phyloP scores from a whole-genome alignment of 2,797 vertebrate genomes.

The Microtus obscurus region DNA sequence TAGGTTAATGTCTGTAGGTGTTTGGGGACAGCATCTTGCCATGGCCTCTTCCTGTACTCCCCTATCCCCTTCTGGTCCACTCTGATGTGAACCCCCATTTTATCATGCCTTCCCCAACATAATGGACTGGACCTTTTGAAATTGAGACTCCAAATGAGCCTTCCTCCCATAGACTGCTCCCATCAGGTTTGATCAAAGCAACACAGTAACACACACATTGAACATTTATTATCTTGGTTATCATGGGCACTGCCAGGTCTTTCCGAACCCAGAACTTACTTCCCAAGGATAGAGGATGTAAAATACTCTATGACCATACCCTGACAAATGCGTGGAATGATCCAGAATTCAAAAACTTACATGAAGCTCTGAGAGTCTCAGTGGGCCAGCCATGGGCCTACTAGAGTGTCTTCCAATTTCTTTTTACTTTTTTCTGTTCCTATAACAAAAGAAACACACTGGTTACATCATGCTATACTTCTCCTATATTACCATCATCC shows the following conservation, averaged over 20 bases:
- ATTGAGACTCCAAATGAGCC: no score
- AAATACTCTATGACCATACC: fast-evolving
- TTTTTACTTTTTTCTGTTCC: background rate
- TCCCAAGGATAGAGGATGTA: background rate
- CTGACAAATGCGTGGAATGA: background rate
- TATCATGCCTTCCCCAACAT: no score
- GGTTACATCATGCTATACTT: no score
- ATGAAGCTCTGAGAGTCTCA: background rate
- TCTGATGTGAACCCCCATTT: no score
- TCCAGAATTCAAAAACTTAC: background rate
- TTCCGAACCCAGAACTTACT: background rate
- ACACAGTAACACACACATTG: background rate
- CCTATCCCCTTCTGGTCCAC: no score
- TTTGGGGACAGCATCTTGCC: no score
- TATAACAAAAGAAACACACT: no score
- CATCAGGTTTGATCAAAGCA: background rate
- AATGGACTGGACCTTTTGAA: no score
- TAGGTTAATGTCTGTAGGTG: no score
- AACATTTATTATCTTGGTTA: background rate
- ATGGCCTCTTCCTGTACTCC: no score
- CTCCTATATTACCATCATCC: background rate
- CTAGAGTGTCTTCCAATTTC: no score
- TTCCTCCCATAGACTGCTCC: no score
- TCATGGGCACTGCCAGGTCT: background rate
- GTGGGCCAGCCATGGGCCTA: background rate